These are phyloP conservation scores for Hedychridium roseum DNA, from an alignment of 2,888 invertebrate genomes.

Conservation along the genomic window DNA sequence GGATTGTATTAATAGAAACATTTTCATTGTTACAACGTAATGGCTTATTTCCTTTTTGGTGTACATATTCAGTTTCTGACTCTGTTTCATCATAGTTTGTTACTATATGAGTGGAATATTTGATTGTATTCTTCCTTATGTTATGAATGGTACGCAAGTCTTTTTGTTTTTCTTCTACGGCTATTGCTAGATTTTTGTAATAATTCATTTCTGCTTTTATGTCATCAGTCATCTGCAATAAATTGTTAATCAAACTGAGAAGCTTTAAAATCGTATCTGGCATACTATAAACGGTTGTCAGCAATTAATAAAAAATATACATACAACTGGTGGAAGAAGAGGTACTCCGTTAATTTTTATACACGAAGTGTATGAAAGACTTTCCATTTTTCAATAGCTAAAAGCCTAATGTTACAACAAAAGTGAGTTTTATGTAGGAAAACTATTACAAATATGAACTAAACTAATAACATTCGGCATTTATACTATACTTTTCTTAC, in stretches of 20 bases:
- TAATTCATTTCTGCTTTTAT: conserved; percentile 72
- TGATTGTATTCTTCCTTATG: conserved; percentile 1
- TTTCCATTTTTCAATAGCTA: conserved; percentile 40
- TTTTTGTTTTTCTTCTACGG: conserved; percentile 70
- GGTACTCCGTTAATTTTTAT: conserved; percentile 78
- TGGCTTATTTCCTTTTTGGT: conserved; percentile 23
- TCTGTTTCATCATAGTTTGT: conserved; percentile 3
- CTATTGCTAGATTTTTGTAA: conserved; percentile 73
- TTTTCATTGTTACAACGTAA: conserved; percentile 24
- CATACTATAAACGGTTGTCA: not conserved
- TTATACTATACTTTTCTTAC: no score
- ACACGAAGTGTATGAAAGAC: conserved; percentile 69
- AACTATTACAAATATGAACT: no score
- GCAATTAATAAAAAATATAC: conserved; percentile 42
- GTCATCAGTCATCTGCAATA: conserved; percentile 71
- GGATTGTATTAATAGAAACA: conserved; percentile 9
- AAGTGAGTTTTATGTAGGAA: no score
- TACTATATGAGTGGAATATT: not conserved
- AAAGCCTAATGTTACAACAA: no score
- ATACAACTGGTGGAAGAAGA: conserved; percentile 80
- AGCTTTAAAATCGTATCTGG: no score
- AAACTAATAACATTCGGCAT: no score
- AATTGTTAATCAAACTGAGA: not conserved
- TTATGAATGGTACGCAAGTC: conserved; percentile 16
- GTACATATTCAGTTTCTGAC: conserved; percentile 12